phyloP scores from a whole-genome alignment of 2,888 invertebrate genomes.

The Pseudoips prasinana region DNA sequence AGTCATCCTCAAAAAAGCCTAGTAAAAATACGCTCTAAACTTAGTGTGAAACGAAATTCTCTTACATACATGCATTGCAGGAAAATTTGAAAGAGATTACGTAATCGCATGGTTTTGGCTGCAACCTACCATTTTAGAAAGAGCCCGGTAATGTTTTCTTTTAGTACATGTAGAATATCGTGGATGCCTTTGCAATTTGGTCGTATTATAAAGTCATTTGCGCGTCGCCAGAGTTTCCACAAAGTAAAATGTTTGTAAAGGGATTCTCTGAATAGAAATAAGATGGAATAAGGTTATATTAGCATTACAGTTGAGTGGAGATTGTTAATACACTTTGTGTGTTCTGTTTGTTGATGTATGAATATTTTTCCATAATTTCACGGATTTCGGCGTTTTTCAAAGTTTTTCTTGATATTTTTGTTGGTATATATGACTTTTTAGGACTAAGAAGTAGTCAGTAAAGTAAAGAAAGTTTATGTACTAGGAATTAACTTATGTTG shows the following conservation, averaged over 20 bases:
- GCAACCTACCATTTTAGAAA: constrained; percentile 23
- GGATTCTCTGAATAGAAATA: constrained; percentile 42
- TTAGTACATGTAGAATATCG: constrained; percentile 15
- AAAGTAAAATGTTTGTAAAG: constrained; percentile 49
- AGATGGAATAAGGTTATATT: constrained; percentile 39
- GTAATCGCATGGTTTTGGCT: constrained; percentile 21
- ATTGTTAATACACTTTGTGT: constrained; percentile 17
- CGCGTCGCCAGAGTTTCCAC: constrained; percentile 31
- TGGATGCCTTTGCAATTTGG: constrained; percentile 47
- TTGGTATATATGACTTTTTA: no score
- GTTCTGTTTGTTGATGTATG: constrained; percentile 18
- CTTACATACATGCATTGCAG: constrained; percentile 17
- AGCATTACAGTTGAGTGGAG: constrained; percentile 27
- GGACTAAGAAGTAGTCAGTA: no score
- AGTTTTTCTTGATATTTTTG: not conserved
- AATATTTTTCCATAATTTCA: constrained; percentile 26
- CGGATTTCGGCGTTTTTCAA: constrained; percentile 2
- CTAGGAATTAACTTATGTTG: no score
- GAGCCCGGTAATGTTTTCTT: constrained; percentile 16
- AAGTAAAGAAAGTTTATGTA: no score
- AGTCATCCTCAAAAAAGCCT: constrained; percentile 4
- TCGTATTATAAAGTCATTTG: constrained; percentile 59
- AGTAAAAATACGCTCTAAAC: constrained; percentile 9
- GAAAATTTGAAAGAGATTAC: constrained; percentile 22
- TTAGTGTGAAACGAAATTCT: constrained; percentile 18